Conservation (phyloP, 2,888 invertebrate genomes). For the Steromphala cineraria region DNA sequence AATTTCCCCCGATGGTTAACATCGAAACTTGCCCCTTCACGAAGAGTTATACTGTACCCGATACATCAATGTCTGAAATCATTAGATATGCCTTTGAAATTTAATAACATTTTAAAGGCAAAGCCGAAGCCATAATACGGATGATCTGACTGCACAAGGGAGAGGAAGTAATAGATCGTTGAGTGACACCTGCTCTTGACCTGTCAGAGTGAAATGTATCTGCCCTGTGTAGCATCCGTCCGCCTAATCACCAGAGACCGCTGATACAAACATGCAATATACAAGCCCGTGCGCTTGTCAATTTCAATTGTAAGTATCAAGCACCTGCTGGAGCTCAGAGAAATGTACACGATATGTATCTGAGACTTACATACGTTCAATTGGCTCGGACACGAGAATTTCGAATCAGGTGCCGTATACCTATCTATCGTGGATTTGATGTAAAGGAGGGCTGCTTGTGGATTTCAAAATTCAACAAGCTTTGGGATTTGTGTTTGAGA, state of each 20-base stretch:
- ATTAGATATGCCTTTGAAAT: too few relatives aligned
- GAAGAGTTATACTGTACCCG: too few relatives aligned
- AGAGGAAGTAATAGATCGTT: constrained; percentile 10
- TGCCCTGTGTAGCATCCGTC: constrained; percentile 17
- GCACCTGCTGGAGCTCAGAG: constrained; percentile 4
- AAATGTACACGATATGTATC: constrained; percentile 17
- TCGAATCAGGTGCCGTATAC: constrained; percentile 20
- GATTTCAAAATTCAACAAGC: constrained; percentile 13
- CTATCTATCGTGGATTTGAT: not conserved
- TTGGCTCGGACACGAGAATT: constrained; percentile 11
- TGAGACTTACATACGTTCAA: constrained; percentile 4
- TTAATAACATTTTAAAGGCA: too few relatives aligned
- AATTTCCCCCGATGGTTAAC: too few relatives aligned
- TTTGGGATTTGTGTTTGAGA: not conserved
- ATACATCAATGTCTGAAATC: too few relatives aligned
- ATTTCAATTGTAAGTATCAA: constrained; percentile 8
- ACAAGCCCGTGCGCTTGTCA: constrained; percentile 9
- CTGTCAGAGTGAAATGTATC: constrained; percentile 15
- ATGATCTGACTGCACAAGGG: not conserved
- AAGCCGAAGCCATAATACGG: too few relatives aligned
- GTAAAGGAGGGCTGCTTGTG: not conserved
- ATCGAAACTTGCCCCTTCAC: too few relatives aligned
- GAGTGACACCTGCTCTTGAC: constrained; percentile 11
- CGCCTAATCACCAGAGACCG: constrained; percentile 7
- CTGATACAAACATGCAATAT: constrained; percentile 19